phyloP scores from a whole-genome alignment of 2,797 vertebrate genomes.

The Cossypha polioptera region DNA sequence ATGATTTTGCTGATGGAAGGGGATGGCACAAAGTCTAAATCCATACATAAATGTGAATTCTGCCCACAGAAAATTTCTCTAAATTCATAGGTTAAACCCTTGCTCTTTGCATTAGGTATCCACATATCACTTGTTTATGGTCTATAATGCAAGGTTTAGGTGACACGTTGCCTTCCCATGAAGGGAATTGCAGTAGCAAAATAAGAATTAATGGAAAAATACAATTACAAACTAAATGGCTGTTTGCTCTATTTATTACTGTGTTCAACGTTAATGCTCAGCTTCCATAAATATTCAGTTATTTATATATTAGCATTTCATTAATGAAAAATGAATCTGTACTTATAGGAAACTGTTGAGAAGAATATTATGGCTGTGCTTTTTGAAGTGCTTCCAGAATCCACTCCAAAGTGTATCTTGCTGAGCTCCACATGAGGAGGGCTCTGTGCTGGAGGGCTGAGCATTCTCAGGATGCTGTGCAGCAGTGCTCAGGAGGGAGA shows the following conservation, averaged over 20 bases:
- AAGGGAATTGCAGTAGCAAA: background rate
- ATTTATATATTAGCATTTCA: slow-evolving; percentile 3
- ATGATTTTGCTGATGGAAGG: background rate
- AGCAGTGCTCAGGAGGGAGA: background rate
- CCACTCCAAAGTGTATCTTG: background rate
- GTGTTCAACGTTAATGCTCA: background rate
- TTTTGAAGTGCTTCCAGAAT: background rate
- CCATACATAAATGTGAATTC: background rate
- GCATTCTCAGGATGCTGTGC: background rate
- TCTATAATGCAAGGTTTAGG: background rate
- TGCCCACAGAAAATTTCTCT: background rate
- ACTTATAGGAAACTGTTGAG: background rate
- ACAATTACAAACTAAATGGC: background rate
- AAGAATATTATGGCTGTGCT: background rate
- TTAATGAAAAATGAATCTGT: background rate
- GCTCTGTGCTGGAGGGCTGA: background rate
- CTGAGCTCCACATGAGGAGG: background rate
- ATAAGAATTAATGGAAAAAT: background rate
- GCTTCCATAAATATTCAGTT: background rate
- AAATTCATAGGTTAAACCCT: background rate
- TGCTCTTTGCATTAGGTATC: background rate
- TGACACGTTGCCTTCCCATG: background rate
- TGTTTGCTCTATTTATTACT: background rate
- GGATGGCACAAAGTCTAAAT: background rate
- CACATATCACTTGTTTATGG: background rate